Evolutionary conservation across 2,797 vertebrate species (phyloP).

Genomic region (Psittacula derbiana): DNA sequence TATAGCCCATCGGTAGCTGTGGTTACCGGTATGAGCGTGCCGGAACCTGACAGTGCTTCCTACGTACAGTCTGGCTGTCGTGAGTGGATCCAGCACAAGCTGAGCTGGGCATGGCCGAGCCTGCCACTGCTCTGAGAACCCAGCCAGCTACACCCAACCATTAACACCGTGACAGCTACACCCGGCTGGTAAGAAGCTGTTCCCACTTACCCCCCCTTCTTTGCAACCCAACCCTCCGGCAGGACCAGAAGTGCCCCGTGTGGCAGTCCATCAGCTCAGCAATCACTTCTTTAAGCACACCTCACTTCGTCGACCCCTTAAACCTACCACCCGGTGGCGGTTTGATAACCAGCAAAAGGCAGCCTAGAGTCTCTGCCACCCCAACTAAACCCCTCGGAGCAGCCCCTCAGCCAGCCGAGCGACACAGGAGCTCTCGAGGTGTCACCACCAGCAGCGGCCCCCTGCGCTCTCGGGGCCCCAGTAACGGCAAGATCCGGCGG

Average conservation of each 20-base stretch:
- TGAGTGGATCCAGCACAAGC: neutral
- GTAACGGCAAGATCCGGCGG: too few species aligned
- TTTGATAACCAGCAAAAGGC: neutral
- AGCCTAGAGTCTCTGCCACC: neutral
- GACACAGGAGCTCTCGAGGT: neutral
- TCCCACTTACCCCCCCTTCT: neutral
- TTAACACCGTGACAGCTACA: neutral
- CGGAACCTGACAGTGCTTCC: neutral
- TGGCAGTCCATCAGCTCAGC: neutral
- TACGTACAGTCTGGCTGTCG: accelerated
- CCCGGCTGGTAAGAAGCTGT: neutral
- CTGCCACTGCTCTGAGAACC: neutral
- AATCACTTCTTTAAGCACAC: too few species aligned
- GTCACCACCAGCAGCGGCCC: neutral
- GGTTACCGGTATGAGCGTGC: accelerated
- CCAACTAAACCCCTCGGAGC: neutral
- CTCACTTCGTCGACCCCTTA: neutral
- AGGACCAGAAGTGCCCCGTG: neutral
- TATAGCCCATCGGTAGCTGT: neutral
- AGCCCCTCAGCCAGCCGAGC: neutral
- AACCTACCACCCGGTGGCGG: neutral
- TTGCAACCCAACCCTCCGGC: neutral
- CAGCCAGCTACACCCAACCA: neutral
- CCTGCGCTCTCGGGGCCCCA: too few species aligned
- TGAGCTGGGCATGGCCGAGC: neutral